Percentiles rank a stretch among this genome's conserved stretches.
Conservation (phyloP, 2,113 vertebrate genomes). For the Cyphomyrus discorhynchus region DNA sequence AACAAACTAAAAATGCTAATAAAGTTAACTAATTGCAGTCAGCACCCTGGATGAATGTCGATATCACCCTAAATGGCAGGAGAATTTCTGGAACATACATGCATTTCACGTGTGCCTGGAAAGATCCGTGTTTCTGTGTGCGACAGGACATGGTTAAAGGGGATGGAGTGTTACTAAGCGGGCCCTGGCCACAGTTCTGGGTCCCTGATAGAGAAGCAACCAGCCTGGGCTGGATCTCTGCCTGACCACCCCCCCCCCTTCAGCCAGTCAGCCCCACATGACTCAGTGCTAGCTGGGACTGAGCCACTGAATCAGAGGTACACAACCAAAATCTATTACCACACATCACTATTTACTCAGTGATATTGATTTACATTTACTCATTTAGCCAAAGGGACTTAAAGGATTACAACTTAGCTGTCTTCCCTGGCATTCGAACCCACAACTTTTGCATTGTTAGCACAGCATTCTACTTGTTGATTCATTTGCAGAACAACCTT, state of each 20-base stretch:
- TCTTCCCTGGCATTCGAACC: not conserved
- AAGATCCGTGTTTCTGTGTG: not conserved
- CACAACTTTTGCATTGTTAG: not conserved
- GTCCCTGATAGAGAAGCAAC: not conserved
- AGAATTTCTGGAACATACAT: not conserved
- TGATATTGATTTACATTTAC: not conserved
- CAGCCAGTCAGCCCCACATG: not conserved
- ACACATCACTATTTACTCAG: not conserved
- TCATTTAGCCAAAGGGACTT: not conserved
- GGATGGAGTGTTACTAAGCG: not conserved
- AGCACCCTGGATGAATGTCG: not conserved
- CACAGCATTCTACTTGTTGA: not conserved
- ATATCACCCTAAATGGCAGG: not conserved
- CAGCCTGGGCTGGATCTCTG: not conserved
- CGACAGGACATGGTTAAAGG: not conserved
- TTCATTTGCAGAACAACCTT: not conserved
- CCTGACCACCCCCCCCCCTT: not conserved
- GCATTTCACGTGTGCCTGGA: not conserved
- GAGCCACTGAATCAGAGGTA: not conserved
- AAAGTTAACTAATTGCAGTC: not conserved
- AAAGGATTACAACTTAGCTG: not conserved
- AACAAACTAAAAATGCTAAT: not conserved
- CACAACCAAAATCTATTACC: not conserved
- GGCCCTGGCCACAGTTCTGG: not conserved
- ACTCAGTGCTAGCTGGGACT: not conserved